phyloP scores from a whole-genome alignment of 2,888 invertebrate species.

The Podotricha telesiphe region DNA sequence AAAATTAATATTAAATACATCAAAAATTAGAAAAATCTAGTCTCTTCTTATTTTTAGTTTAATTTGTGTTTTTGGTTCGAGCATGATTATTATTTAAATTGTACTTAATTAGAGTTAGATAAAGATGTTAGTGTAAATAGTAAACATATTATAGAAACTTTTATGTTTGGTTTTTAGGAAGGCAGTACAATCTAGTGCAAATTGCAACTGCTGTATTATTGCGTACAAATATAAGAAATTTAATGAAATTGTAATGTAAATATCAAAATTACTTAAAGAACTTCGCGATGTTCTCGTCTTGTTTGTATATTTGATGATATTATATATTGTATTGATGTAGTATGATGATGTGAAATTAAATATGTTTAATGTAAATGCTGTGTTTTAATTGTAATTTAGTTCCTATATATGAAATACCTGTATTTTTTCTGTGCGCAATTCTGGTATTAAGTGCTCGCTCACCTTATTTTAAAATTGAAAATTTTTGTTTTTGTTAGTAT shows the following conservation, averaged over 20 bases:
- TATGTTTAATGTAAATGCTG: slow-evolving; percentile 33
- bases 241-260: slow-evolving; percentile 18
- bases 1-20: background rate
- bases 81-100: slow-evolving; percentile 22
- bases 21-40: slow-evolving; percentile 32
- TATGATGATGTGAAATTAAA: slow-evolving; percentile 46
- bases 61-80: background rate
- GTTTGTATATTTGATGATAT: slow-evolving; percentile 49
- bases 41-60: slow-evolving; percentile 26
- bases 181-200: background rate
- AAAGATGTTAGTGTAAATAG: slow-evolving; percentile 12
- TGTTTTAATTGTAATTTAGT: slow-evolving; percentile 14
- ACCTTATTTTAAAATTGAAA: too few relatives aligned
- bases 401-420: too few relatives aligned
- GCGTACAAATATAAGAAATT: background rate
- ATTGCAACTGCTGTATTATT: background rate
- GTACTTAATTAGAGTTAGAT: slow-evolving; percentile 44
- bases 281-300: slow-evolving; percentile 33
- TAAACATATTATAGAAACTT: slow-evolving; percentile 6
- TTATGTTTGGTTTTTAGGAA: background rate
- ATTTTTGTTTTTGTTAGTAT: too few relatives aligned
- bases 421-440: too few relatives aligned
- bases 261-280: slow-evolving; percentile 16
- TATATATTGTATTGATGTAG: slow-evolving; percentile 46
- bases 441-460: too few relatives aligned